Conservation (phyloP, 2,113 vertebrate species). For the Actinemys pallida region DNA sequence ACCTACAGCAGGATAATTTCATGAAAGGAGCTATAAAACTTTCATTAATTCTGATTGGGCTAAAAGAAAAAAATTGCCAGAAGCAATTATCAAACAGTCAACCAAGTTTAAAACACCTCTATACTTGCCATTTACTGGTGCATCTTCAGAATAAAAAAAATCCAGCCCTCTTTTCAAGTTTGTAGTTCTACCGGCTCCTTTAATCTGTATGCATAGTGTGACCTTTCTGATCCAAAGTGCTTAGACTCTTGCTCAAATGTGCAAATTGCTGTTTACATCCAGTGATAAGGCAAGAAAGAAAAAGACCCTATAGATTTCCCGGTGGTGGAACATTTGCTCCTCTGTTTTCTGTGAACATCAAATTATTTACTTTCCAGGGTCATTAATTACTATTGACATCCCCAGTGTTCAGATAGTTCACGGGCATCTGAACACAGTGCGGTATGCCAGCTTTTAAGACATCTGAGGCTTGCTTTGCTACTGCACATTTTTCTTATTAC, state of each 20-base stretch:
- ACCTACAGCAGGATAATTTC: background rate
- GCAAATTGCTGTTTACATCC: background rate
- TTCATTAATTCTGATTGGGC: background rate
- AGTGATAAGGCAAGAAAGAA: constrained; percentile 37
- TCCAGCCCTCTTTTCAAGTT: background rate
- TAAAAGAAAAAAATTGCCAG: background rate
- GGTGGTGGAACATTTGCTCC: background rate
- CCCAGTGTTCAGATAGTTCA: background rate
- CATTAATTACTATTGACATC: constrained; percentile 27
- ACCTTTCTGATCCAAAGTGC: background rate
- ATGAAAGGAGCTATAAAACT: background rate
- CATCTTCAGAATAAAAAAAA: background rate
- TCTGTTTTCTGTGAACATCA: background rate
- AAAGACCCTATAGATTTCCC: constrained; percentile 7
- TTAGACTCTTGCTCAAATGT: background rate
- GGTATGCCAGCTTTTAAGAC: background rate
- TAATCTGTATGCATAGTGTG: background rate
- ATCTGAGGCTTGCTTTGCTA: background rate
- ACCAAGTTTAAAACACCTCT: background rate
- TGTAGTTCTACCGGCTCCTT: background rate
- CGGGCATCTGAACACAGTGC: background rate
- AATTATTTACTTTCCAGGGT: constrained; percentile 22
- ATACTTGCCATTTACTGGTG: background rate
- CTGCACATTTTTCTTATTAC: background rate
- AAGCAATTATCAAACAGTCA: background rate